Percentiles rank a stretch among this genome's conserved stretches.
These are phyloP conservation scores for Drosophila lini DNA, from an alignment of 1,140 invertebrate species.

Conservation along the genomic window DNA sequence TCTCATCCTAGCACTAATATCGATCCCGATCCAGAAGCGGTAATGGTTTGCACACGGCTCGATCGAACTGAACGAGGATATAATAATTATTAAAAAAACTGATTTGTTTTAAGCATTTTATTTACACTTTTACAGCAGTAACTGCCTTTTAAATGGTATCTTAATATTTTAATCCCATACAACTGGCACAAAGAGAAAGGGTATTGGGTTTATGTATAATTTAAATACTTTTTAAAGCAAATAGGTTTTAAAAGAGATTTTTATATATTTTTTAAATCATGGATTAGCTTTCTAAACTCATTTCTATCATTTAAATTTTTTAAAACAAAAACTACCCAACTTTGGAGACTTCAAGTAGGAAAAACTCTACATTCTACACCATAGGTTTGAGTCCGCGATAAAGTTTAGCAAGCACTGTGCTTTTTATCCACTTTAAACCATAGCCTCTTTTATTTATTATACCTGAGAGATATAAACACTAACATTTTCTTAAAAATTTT, in stretches of 20 bases:
- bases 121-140: background rate
- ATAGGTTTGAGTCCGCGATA: constrained; percentile 34
- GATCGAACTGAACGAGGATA: background rate
- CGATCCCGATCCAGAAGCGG: constrained; percentile 28
- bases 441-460: background rate
- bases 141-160: background rate
- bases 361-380: background rate
- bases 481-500: constrained; percentile 17
- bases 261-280: background rate
- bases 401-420: constrained; percentile 18
- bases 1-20: constrained; percentile 48
- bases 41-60: constrained; percentile 30
- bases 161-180: constrained; percentile 14
- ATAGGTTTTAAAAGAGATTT: background rate
- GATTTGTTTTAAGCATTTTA: constrained; percentile 2
- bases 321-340: background rate
- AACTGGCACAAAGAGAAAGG: background rate
- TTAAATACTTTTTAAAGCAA: background rate
- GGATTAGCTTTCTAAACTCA: background rate
- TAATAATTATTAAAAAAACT: background rate
- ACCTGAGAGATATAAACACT: background rate
- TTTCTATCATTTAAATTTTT: background rate
- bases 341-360: background rate
- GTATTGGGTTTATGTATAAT: background rate
- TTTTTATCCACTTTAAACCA: constrained; percentile 2